These are phyloP conservation scores for Rostratula benghalensis DNA, from an alignment of 2,113 vertebrate genomes.

Conservation along the genomic window DNA sequence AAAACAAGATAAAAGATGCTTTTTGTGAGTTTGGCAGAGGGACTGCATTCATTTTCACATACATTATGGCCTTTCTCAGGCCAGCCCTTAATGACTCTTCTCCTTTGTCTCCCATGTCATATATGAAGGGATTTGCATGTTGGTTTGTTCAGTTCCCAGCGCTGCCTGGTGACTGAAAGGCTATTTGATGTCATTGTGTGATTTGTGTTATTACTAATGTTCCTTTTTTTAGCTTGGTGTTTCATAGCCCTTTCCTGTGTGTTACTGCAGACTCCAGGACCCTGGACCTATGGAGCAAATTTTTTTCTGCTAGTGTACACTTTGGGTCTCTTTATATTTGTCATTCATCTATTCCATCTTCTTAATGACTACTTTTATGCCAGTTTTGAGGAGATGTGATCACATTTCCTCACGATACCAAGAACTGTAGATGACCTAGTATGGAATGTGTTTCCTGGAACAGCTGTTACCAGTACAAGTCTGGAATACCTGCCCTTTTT, in stretches of 20 bases:
- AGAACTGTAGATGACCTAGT: background rate
- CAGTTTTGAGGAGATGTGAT: constrained; percentile 21
- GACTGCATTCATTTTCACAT: background rate
- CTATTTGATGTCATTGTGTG: background rate
- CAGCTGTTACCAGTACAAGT: background rate
- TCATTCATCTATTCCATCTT: background rate
- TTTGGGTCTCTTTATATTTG: background rate
- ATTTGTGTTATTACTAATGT: constrained; percentile 21
- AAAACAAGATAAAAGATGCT: background rate
- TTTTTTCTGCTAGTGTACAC: background rate
- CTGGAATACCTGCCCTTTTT: background rate
- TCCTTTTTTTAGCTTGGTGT: background rate
- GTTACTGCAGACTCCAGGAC: background rate
- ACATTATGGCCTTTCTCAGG: background rate
- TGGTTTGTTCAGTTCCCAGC: constrained; percentile 4
- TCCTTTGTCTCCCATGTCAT: background rate
- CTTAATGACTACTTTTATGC: constrained; percentile 8
- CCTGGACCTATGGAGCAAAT: background rate
- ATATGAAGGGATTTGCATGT: background rate
- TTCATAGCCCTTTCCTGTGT: background rate
- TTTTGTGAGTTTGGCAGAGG: background rate
- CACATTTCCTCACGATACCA: background rate
- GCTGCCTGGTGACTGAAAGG: background rate
- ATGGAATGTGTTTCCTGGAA: background rate
- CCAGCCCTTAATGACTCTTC: background rate